These are phyloP conservation scores for Hermetia illucens DNA, from an alignment of 1,140 invertebrate genomes.

Conservation along the genomic window DNA sequence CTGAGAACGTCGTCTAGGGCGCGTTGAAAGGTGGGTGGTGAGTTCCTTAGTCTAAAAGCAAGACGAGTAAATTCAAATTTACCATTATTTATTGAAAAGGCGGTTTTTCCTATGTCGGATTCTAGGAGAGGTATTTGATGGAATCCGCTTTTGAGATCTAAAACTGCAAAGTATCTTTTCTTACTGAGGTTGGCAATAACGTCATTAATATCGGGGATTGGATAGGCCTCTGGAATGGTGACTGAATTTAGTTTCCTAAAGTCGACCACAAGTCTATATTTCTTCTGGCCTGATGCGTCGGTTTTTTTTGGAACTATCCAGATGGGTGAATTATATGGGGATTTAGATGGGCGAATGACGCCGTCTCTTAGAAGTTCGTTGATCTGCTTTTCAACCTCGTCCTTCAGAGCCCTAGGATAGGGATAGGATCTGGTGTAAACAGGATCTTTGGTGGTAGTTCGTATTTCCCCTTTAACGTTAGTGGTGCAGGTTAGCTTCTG, in stretches of 20 bases:
- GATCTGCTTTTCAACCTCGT: constrained; percentile 13
- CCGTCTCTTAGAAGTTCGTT: constrained; percentile 13
- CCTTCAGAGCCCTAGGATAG: constrained; percentile 9
- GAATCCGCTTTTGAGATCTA: constrained; percentile 35
- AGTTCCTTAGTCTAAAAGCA: constrained; percentile 29
- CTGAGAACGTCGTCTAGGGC: constrained; percentile 27
- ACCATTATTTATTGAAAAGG: constrained; percentile 25
- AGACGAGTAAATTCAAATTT: constrained; percentile 27
- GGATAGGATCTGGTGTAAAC: constrained; percentile 10
- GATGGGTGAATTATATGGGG: constrained; percentile 1
- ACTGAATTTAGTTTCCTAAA: constrained; percentile 17
- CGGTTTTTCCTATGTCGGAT: constrained; percentile 24
- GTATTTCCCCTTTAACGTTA: neutral
- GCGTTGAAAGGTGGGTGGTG: constrained; percentile 30
- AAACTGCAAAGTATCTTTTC: constrained; percentile 27
- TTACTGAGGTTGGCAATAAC: constrained; percentile 26
- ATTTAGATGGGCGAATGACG: constrained; percentile 14
- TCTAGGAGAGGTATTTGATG: constrained; percentile 30
- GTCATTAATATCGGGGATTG: constrained; percentile 34
- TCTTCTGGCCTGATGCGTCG: constrained; percentile 10
- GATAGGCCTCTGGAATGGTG: constrained; percentile 30
- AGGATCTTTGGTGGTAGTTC: neutral
- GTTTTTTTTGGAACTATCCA: constrained; percentile 4
- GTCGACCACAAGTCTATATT: constrained; percentile 18
- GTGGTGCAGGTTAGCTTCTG: neutral